Percentiles rank a stretch among this genome's conserved stretches.
phyloP scores from a whole-genome alignment of 2,888 invertebrate genomes.

The Apamea sordens region DNA sequence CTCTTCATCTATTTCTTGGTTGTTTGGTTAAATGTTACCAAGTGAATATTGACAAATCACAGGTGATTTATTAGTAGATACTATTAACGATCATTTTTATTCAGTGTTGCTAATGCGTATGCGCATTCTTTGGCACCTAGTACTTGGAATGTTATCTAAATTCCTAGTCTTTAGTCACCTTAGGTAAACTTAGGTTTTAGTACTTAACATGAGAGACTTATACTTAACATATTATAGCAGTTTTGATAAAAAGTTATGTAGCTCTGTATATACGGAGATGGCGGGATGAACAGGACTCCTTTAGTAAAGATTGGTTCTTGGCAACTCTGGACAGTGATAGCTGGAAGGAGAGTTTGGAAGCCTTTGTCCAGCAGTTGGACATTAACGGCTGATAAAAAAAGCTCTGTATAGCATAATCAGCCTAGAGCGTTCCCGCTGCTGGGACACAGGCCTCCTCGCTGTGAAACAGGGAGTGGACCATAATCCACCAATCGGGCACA shows the following conservation, averaged over 20 bases:
- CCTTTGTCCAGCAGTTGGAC: no score
- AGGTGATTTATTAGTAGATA: constrained; percentile 55
- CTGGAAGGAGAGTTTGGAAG: no score
- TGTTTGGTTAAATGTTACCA: neutral
- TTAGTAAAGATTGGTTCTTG: no score
- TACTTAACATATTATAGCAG: neutral
- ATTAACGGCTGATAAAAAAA: no score
- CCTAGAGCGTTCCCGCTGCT: neutral
- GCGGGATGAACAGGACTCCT: no score
- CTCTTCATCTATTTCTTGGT: neutral
- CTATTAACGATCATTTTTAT: constrained; percentile 55
- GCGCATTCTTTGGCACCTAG: constrained; percentile 57
- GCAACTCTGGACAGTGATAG: no score
- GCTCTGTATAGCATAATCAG: neutral
- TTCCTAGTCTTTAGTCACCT: constrained; percentile 38
- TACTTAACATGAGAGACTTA: constrained; percentile 2
- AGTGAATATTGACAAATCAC: constrained; percentile 4
- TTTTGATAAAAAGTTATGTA: neutral
- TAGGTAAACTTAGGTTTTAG: neutral
- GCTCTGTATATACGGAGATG: neutral
- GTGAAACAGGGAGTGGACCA: neutral
- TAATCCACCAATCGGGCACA: neutral
- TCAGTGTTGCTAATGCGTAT: constrained; percentile 47
- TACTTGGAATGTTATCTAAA: constrained; percentile 42
- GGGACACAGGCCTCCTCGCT: neutral